phyloP scores from a whole-genome alignment of 2,888 invertebrate species.

The Xanthia togata region DNA sequence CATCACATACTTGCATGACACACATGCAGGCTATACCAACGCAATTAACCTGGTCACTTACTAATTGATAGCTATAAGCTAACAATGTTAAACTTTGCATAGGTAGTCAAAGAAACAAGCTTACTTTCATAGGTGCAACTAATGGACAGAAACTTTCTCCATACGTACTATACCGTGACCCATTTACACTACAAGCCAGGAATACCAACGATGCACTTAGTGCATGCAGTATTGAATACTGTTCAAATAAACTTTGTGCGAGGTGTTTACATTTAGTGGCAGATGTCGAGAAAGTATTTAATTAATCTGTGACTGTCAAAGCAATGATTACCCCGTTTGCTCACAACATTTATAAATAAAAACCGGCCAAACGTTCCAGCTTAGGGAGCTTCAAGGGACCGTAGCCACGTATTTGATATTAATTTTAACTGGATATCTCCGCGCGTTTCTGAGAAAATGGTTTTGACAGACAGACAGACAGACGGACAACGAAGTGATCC shows the following conservation, averaged over 20 bases:
- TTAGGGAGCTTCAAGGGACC: too few species aligned
- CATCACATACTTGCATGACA: background rate
- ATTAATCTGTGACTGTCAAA: background rate
- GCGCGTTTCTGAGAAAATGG: too few species aligned
- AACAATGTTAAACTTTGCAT: conserved; percentile 33
- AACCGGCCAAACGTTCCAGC: too few species aligned
- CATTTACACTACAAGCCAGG: conserved; percentile 19
- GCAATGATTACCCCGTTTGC: background rate
- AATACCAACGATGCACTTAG: conserved; percentile 50
- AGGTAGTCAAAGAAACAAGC: conserved; percentile 3
- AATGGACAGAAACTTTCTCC: conserved; percentile 39
- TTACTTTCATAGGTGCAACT: conserved; percentile 25
- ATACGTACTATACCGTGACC: background rate
- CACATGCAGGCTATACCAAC: background rate
- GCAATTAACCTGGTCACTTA: background rate
- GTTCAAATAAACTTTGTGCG: conserved; percentile 31
- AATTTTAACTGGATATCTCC: too few species aligned
- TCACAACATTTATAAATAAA: background rate
- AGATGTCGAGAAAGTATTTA: background rate
- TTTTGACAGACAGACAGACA: too few species aligned
- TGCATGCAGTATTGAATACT: conserved; percentile 33
- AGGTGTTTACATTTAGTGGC: background rate
- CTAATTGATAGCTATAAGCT: conserved; percentile 13
- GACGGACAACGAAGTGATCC: too few species aligned
- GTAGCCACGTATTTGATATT: too few species aligned